These are phyloP conservation scores for Dolomedes plantarius DNA, from an alignment of 2,888 invertebrate species.

Conservation along the genomic window DNA sequence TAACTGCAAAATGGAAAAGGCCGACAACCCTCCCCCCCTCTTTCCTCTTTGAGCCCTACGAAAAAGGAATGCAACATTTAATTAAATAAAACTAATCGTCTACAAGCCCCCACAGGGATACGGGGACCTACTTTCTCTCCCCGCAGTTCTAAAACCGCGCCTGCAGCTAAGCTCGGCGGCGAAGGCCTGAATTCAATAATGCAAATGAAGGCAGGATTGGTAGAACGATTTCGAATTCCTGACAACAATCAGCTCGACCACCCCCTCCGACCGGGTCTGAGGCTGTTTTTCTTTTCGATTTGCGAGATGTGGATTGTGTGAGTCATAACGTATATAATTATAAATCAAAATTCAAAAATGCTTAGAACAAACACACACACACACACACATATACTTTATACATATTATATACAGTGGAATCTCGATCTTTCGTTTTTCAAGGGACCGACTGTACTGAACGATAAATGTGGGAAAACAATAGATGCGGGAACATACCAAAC, in stretches of 20 bases:
- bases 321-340: too few species aligned
- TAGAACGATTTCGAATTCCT: constrained; percentile 43
- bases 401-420: too few species aligned
- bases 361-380: too few species aligned
- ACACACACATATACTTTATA: too few species aligned
- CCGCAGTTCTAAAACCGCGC: neutral
- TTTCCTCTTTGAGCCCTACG: neutral
- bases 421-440: too few species aligned
- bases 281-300: neutral
- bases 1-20: constrained; percentile 23
- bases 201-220: constrained; percentile 48
- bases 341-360: too few species aligned
- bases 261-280: neutral
- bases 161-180: neutral
- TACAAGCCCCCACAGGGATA: constrained; percentile 37
- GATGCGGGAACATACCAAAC: too few species aligned
- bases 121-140: neutral
- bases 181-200: constrained; percentile 52
- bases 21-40: too few species aligned
- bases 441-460: too few species aligned
- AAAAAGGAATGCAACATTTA: constrained; percentile 59
- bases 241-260: constrained; percentile 38
- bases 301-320: too few species aligned
- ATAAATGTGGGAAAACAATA: too few species aligned
- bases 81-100: constrained; percentile 70